Percentiles rank a stretch among this genome's conserved stretches.
phyloP scores from a whole-genome alignment of 2,888 invertebrate genomes.

The Beris morrisii region DNA sequence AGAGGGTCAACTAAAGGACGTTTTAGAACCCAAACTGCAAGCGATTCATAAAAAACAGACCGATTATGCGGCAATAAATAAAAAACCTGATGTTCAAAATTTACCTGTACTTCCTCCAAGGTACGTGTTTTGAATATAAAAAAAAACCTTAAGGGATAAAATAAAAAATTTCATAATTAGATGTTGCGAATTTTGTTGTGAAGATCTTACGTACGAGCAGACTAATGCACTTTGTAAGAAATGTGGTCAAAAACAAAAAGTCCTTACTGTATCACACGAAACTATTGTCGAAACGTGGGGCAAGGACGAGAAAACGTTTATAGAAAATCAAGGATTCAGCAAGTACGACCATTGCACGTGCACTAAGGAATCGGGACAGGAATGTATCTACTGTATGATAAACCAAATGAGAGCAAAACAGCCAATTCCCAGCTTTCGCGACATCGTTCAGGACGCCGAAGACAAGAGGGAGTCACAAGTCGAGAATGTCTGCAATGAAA shows the following conservation, averaged over 20 bases:
- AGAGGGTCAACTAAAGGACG: neutral
- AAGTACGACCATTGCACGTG: constrained; percentile 28
- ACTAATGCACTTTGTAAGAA: neutral
- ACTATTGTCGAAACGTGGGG: constrained; percentile 7
- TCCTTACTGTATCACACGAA: no score
- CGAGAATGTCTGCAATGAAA: constrained; percentile 13
- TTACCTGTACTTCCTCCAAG: constrained; percentile 5
- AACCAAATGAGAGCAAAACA: constrained; percentile 2
- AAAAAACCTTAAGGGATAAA: neutral
- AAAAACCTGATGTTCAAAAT: neutral
- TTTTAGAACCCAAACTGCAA: neutral
- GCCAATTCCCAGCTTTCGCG: neutral
- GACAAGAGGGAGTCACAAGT: neutral
- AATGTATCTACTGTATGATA: constrained; percentile 12
- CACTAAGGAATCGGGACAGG: neutral
- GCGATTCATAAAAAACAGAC: neutral
- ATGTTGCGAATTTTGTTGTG: neutral
- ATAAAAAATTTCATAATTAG: neutral
- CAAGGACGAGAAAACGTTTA: constrained; percentile 2
- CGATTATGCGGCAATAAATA: no score
- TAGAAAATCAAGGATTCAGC: constrained; percentile 17
- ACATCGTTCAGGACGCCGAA: neutral
- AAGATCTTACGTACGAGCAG: neutral
- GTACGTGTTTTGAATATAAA: neutral
- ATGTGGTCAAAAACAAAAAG: neutral